A percentile compares a stretch with the other conserved stretches of the same genome.
phyloP scores from a whole-genome alignment of 2,113 vertebrate genomes.

The Sarotherodon lohbergeri region DNA sequence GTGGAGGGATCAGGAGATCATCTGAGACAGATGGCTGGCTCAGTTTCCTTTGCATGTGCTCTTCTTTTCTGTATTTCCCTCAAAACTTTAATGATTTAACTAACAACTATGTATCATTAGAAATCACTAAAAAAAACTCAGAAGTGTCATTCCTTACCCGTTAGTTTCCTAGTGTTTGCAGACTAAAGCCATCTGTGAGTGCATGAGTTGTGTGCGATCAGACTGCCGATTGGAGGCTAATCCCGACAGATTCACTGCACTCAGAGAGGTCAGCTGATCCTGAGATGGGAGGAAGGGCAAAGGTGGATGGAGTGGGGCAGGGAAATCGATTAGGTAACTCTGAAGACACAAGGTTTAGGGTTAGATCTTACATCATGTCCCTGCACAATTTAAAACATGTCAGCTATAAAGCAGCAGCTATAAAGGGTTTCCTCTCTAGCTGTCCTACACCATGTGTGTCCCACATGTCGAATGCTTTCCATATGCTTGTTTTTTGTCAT shows the following conservation, averaged over 20 bases:
- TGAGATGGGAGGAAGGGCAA: not conserved
- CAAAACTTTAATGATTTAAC: not conserved
- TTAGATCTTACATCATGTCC: not conserved
- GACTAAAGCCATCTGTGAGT: not conserved
- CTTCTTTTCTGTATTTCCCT: not conserved
- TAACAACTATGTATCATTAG: not conserved
- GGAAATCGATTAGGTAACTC: not conserved
- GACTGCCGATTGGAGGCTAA: slow-evolving; percentile 33
- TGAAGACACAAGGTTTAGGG: not conserved
- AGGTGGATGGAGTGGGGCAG: not conserved
- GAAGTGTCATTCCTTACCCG: slow-evolving; percentile 27
- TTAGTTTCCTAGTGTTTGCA: not conserved
- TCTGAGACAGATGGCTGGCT: slow-evolving; percentile 17
- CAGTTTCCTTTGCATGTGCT: not conserved
- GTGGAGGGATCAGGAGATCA: slow-evolving; percentile 60
- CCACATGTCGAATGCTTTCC: not conserved
- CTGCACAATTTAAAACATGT: not conserved
- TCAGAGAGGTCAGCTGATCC: slow-evolving; percentile 52
- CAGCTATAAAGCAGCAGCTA: not conserved
- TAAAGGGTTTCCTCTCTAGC: not conserved
- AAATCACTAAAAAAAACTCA: not conserved
- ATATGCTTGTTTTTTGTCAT: not conserved
- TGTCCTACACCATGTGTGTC: not conserved
- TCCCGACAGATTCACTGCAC: slow-evolving; percentile 44
- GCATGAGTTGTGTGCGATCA: not conserved